A percentile compares a stretch with the other conserved stretches of the same genome.
Conservation (phyloP, 2,113 vertebrate species). For the Oreochromis aureus region DNA sequence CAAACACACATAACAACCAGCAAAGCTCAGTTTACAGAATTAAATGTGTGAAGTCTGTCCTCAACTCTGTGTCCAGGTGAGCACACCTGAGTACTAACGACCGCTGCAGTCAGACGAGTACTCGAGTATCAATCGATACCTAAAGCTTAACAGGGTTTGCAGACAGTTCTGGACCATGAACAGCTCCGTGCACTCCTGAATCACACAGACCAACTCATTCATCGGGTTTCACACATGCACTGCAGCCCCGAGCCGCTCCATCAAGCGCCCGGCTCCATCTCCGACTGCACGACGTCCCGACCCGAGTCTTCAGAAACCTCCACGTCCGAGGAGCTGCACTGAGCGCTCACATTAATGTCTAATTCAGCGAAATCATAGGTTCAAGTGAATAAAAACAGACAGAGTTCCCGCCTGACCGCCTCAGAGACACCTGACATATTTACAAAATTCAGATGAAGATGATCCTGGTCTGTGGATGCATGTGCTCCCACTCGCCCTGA, state of each 20-base stretch:
- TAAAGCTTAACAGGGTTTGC: neutral
- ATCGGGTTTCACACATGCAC: neutral
- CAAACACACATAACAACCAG: neutral
- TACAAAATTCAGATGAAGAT: neutral
- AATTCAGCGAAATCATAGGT: neutral
- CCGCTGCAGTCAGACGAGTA: neutral
- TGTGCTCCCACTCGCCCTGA: neutral
- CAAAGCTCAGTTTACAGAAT: neutral
- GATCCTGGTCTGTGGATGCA: neutral
- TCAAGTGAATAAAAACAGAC: neutral
- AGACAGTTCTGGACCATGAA: neutral
- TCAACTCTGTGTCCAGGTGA: neutral
- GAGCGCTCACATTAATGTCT: neutral
- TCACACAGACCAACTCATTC: neutral
- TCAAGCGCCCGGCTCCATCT: neutral
- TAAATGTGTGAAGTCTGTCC: neutral
- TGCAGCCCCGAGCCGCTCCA: neutral
- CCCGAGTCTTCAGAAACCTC: neutral
- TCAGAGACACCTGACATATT: neutral
- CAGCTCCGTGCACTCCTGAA: neutral
- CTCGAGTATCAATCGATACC: neutral
- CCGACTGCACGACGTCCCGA: rapidly evolving
- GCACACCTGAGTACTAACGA: rapidly evolving
- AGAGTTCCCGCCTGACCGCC: rapidly evolving
- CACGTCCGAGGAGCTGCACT: neutral